Evolutionary conservation across 2,113 vertebrate species (phyloP), one percentile per base, ranked within the genome.

Genomic region (Rhineura floridana): DNA sequence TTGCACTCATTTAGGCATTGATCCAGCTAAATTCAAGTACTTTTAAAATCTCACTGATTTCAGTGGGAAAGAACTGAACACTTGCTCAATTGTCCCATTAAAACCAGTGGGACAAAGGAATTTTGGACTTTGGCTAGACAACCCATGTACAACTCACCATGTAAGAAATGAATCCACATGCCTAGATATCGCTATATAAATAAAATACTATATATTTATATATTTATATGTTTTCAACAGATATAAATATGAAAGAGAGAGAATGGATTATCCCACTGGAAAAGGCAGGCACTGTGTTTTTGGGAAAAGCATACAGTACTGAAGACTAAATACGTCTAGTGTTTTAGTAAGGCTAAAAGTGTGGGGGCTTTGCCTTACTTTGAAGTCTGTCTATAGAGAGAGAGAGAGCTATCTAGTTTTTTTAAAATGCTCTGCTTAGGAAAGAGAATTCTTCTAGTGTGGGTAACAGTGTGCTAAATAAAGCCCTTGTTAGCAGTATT

Each of bases 151-250:
- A 94, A 93, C 95, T 95, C 89, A 50, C 33, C 17, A 69, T 96
- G 90, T 93, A 95, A 94, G 95, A 96, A 93, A 96, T 88, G 93
- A 93, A 96, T 95, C 97, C 96, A 96, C 96, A 2, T 96, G 91
- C 92, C 96, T 97, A 97, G 97, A 94, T 96, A 97, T 97, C 94
- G 90, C 96, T 97, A 96, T 96, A 97, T 96, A 97, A 96, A 96
- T 95, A 95, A 97, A 96, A 96, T 96, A 94, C 93, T 96, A 96
- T 97, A 97, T 97, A 97, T 97, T 97, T 97, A 96, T 97, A 97
- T 96, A 96, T 97, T 96, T 97, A 95, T 97, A 97, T 97, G 96
- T 97, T 97, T 96, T 96, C 96, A 4, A 96, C 96, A 96, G 96
- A 96, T 97, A 95, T 96, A 97, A 96, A 96, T 91, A 96, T 94